Conservation (phyloP, 2,888 invertebrate species). For the Ethmia dodecea region DNA sequence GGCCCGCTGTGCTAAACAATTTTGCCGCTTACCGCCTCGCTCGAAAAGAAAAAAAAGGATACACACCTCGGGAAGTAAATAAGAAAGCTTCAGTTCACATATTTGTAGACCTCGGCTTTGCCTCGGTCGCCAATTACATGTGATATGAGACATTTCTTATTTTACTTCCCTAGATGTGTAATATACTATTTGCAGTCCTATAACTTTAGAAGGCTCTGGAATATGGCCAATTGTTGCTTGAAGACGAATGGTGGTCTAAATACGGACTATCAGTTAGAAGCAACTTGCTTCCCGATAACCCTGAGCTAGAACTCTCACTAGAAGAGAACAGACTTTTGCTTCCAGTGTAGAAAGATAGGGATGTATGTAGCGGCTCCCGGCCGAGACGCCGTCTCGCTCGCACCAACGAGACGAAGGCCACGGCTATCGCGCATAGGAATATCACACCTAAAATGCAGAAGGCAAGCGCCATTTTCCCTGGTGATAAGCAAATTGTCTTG, state of each 20-base stretch:
- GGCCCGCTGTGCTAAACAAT: too few relatives aligned
- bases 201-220: constrained; percentile 54
- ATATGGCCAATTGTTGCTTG: constrained; percentile 74
- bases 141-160: too few relatives aligned
- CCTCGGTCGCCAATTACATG: too few relatives aligned
- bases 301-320: constrained; percentile 77
- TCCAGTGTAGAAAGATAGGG: constrained; percentile 77
- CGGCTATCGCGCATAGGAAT: constrained; percentile 83
- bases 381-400: constrained; percentile 75
- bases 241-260: constrained; percentile 74
- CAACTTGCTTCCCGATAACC: constrained; percentile 78
- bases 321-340: constrained; percentile 80
- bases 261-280: constrained; percentile 79
- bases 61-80: too few relatives aligned
- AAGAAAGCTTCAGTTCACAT: too few relatives aligned
- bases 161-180: too few relatives aligned
- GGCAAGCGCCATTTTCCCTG: constrained; percentile 86
- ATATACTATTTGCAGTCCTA: background rate
- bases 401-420: constrained; percentile 82
- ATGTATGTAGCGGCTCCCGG: constrained; percentile 67
- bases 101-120: too few relatives aligned
- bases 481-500: constrained; percentile 83
- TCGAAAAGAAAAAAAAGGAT: too few relatives aligned
- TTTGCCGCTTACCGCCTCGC: too few relatives aligned
- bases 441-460: constrained; percentile 85